phyloP scores from a whole-genome alignment of 2,888 invertebrate species.

The Homarus gammarus region DNA sequence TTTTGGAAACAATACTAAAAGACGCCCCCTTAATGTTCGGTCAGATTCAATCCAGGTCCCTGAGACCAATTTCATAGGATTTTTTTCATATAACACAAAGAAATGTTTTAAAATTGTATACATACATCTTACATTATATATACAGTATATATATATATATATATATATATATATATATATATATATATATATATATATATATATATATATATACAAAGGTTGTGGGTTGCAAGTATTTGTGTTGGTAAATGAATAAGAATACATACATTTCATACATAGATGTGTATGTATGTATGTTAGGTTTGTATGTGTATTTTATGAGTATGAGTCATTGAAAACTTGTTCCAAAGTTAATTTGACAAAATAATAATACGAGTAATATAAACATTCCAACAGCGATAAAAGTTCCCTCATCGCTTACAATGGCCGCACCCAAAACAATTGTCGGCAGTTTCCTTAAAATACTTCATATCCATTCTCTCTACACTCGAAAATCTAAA shows the following conservation, averaged over 20 bases:
- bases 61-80: no score
- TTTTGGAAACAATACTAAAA: no score
- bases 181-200: slow-evolving; percentile 9
- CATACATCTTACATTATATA: slow-evolving; percentile 8
- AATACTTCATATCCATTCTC: slow-evolving; percentile 37
- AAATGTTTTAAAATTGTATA: no score
- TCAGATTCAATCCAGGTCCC: no score
- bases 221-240: background rate
- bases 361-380: slow-evolving; percentile 33
- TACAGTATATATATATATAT: slow-evolving; percentile 24
- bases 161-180: slow-evolving; percentile 27
- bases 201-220: slow-evolving; percentile 3
- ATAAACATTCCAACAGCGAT: slow-evolving; percentile 21
- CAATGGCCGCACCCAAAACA: slow-evolving; percentile 36
- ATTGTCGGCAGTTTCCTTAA: slow-evolving; percentile 37
- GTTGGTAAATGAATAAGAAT: background rate
- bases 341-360: slow-evolving; percentile 14
- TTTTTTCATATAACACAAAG: no score
- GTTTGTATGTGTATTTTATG: background rate
- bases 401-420: slow-evolving; percentile 42
- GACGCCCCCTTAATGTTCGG: no score
- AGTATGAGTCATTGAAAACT: slow-evolving; percentile 4
- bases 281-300: background rate
- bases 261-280: slow-evolving; percentile 13
- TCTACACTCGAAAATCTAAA: slow-evolving; percentile 9